Evolutionary conservation across 2,113 vertebrate species (phyloP).

Genomic region (Sylvilagus bachmani): DNA sequence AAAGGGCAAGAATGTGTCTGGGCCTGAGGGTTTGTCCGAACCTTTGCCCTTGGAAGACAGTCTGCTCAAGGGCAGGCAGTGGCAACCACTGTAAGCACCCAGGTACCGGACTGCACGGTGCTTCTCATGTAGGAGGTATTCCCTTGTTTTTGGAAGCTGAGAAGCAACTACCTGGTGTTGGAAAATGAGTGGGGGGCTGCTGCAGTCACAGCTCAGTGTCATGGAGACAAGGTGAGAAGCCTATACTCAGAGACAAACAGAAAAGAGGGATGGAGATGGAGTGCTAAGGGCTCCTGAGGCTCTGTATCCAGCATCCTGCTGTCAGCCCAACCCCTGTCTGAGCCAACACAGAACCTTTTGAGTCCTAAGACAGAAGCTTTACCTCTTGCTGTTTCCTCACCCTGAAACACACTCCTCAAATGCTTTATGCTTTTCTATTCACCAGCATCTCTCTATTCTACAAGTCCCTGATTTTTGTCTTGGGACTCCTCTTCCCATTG

Average conservation of each 20-base stretch:
- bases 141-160: not conserved
- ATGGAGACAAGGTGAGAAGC: no score
- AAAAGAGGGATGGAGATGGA: not conserved
- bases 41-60: not conserved
- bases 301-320: fast-evolving
- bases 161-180: not conserved
- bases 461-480: not conserved
- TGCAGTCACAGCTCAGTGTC: not conserved
- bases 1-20: not conserved
- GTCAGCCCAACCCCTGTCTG: no score
- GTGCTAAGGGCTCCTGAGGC: no score
- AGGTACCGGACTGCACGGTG: fast-evolving
- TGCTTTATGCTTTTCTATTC: not conserved
- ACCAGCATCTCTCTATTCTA: not conserved
- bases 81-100: fast-evolving
- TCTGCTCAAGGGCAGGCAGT: not conserved
- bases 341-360: not conserved
- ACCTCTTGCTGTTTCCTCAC: no score
- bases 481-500: no score
- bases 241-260: not conserved
- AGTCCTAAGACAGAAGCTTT: no score
- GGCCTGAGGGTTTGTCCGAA: not conserved
- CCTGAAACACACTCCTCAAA: not conserved
- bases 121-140: not conserved
- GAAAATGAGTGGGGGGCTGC: fast-evolving